Base-by-base conservation (phyloP, 2,797 vertebrate genomes). In the Oreortyx pictus region DNA sequence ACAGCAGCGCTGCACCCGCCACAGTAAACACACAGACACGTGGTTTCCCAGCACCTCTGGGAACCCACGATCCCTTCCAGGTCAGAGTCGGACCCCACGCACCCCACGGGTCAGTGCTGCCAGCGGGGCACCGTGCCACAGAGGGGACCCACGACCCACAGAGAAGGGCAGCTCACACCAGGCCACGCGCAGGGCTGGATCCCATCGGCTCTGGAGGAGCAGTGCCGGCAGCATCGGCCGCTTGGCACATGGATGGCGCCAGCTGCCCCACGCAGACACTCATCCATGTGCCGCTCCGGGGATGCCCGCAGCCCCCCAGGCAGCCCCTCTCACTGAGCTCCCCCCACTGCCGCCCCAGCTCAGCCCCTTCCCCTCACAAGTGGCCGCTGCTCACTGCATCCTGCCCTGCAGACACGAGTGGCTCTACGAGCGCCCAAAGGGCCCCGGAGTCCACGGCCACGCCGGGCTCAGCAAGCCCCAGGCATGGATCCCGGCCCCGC, bases 11-110 rank as follows among this genome's bases (percentile, higher is more conserved):
- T 11, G 72, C 7, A 4, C 44, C 60, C 11, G 72, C 86, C 33
- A 49, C 94, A 60, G 92, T 88, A 73, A 90, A 88, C 95, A 93
- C 59, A 9, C 50, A 6, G 70, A 46, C 95, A 94, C 94, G 95
- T 90, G 95, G 91, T 89, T 81, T 60, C 91, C 46, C 87, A 12
- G 92, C 94, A 93, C 78, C 92, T 84, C 95, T 84, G 92, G 92
- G 61, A 90, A 20, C 62, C 83, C 67, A 2, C 59, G 50, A 93
- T 90, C 74, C 91, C 94, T 96, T 95, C 95, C 94, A 96, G 94
- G 95, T 94, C 91, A 91, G 86, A 24, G 72, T 76, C 2, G 11
- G 86, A 64, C 57, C 23, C 71, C 3, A n/a, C 35, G 6, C 5
- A 1, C 43, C 27, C 9, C 5, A 0, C 1, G 61, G 39, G 37